Conservation (phyloP, 2,113 vertebrate species). For the Gnathonemus longibarbis region DNA sequence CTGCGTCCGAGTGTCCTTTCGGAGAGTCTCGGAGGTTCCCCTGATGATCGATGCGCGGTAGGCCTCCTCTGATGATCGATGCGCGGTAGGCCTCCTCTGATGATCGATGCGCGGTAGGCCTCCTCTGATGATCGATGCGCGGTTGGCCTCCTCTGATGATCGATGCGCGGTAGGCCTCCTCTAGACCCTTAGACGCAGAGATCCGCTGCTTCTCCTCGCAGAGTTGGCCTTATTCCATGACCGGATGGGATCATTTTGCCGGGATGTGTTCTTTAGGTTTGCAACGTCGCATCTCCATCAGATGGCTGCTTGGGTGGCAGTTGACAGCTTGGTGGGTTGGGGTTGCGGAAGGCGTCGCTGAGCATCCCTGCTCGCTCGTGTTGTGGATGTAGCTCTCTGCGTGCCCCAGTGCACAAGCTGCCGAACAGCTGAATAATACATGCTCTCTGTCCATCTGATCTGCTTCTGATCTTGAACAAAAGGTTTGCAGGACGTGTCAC, state of each 20-base stretch:
- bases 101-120: background rate
- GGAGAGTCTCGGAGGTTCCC: background rate
- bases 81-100: no score
- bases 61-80: no score
- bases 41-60: no score
- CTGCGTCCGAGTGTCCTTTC: background rate
- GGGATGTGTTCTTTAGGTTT: background rate
- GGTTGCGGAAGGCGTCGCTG: background rate
- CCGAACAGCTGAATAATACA: constrained; percentile 20
- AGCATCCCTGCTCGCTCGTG: background rate
- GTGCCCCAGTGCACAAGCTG: background rate
- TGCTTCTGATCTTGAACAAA: constrained; percentile 16
- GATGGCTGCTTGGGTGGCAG: background rate
- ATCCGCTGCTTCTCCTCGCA: background rate
- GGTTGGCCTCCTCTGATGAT: background rate
- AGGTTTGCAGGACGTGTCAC: background rate
- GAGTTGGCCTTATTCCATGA: background rate
- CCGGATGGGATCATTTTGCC: background rate
- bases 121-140: background rate
- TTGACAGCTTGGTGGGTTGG: background rate
- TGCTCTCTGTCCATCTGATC: constrained; percentile 15
- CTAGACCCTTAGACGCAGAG: background rate
- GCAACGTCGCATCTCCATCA: background rate
- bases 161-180: background rate
- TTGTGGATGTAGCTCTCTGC: background rate